Base-by-base conservation (phyloP, 2,797 vertebrate genomes). In the Geotrypetes seraphini region DNA sequence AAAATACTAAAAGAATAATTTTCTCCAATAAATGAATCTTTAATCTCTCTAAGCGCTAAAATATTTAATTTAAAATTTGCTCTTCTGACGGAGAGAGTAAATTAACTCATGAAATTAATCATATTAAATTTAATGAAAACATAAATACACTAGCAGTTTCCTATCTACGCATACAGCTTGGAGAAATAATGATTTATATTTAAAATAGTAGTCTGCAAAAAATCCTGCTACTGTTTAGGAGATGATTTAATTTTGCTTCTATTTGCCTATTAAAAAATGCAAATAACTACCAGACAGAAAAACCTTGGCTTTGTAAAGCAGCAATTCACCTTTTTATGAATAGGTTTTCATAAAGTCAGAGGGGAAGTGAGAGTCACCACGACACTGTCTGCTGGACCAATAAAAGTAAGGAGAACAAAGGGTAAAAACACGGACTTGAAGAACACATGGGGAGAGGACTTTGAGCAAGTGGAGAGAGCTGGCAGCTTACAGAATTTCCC, bases 121-220 rank as follows among this genome's bases (percentile, higher is more conserved):
- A 73, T 73, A 81, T 73, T 76, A 60, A 74, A 71, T 76, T 69
- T 72, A 82, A 78, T 79, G 62, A 69, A 81, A 79, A 68, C 60
- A 76, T 58, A 81, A 73, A 79, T 78, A 77, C 37, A 65, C 56
- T 59, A 66, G 47, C 36, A 66, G 57, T 67, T 50, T 25, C 48
- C 14, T 63, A 36, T 67, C 51, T 71, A 43, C 71, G 67, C 38
- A 59, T 61, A 57, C 61, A 48, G 65, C 68, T 83, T 60, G 47
- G 60, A 70, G 62, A 58, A 57, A 55, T 63, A 68, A 63, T 62
- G 42, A 47, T 63, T 70, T 75, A 64, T 72, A 56, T 48, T 79
- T 63, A 77, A 75, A 78, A 65, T 60, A 61, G 24, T 45, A 43
- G 69, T 68, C 53, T 50, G 19, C 21, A 51, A 36, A 51, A 71